Evolutionary conservation across 2,113 vertebrate genomes (phyloP).

Genomic region (Natator depressus): DNA sequence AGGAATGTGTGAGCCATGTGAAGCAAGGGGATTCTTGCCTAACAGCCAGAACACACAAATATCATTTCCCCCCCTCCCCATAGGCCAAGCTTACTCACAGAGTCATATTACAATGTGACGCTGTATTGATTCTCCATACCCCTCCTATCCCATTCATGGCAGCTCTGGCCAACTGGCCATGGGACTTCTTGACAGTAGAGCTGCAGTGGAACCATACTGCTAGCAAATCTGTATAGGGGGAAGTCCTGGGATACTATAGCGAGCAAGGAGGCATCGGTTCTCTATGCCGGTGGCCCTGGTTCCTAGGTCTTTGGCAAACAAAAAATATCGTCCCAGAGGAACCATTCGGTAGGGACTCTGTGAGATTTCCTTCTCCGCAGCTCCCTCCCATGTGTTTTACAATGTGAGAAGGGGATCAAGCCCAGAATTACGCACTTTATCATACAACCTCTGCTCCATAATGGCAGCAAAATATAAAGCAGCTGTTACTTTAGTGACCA

Average conservation of each 20-base stretch:
- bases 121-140: too few relatives aligned
- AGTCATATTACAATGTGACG: too few relatives aligned
- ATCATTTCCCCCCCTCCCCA: too few relatives aligned
- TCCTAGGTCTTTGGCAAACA: not conserved
- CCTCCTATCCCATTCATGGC: too few relatives aligned
- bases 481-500: not conserved
- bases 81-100: too few relatives aligned
- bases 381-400: not conserved
- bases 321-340: not conserved
- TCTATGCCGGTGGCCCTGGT: not conserved
- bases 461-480: not conserved
- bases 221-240: too few relatives aligned
- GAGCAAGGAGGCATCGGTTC: not conserved
- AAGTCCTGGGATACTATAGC: fast-evolving
- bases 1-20: too few relatives aligned
- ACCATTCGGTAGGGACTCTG: not conserved
- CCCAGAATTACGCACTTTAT: not conserved
- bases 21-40: too few relatives aligned
- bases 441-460: not conserved
- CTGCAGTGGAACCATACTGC: too few relatives aligned
- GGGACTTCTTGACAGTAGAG: too few relatives aligned
- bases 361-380: not conserved
- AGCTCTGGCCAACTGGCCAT: too few relatives aligned
- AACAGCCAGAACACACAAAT: too few relatives aligned
- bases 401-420: not conserved